Evolutionary conservation across 2,888 invertebrate genomes (phyloP), one percentile per base, ranked within the genome.

Genomic region (Sphinx pinastri): DNA sequence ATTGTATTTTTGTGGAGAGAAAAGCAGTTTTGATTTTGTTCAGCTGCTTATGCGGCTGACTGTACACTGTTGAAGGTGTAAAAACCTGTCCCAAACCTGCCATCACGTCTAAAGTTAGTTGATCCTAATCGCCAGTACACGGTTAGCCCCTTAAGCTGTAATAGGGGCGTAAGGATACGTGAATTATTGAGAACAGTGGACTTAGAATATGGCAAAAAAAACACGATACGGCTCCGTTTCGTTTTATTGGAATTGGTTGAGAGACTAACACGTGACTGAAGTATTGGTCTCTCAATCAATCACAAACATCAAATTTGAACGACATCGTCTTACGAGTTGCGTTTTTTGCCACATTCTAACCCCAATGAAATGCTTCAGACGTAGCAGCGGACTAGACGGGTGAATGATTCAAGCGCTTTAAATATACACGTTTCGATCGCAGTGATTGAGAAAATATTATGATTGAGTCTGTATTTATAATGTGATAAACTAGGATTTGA

Each of bases 101-200:
- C n/a, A 10, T 60, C 45, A 60, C 52, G 52, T 52, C 45, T 47
- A 45, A 45, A 60, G 60, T 60, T 60, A 60, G 45, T 45, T 45
- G 60, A 60, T 60, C 60, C 45, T 60, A 60, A 60, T 60, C 5
- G 58, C 49, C 59, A 51, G 14, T 59, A 57, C 19, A 57, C 60
- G 60, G 13, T 45, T 60, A 60, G 8, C 45, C 60, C 45, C 47
- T 14, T 45, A 60, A 16, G 58, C 58, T 31, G n/a, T 60, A 31
- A 60, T 60, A 45, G n/a, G 11, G 45, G 45, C 11, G 45, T 45
- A 38, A 45, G 45, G 60, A 60, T 14, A 45, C n/a, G 16, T 60
- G 10, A 60, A 60, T 60, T 60, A 60, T 60, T 60, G 10, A 60
- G 25, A 25, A 25, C 2, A 2, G 25, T 25, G 25, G 25, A 2